Evolutionary conservation across 2,113 vertebrate species (phyloP), one percentile per base, ranked within the genome.

Genomic region (Paratilapia polleni): DNA sequence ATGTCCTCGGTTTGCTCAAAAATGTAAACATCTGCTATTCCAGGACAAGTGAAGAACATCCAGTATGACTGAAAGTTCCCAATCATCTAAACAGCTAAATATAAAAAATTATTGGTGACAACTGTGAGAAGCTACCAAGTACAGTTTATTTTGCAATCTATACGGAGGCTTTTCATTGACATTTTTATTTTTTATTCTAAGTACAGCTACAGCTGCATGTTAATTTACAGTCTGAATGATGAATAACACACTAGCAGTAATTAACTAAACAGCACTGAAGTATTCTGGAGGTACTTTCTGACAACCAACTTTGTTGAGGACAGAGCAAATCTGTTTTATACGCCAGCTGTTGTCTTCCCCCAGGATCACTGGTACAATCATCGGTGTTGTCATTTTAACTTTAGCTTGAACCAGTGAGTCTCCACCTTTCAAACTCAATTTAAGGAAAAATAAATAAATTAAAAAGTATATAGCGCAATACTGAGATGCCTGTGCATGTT

Each of bases 401-500:
- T 80, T 26, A 73, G 56, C 74, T 24, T 62, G 28, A 81, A 78
- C 20, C 2, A 76, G 8, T 80, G 31, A 66, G 77, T 41, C 60
- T 36, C 34, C 58, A 78, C 9, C 31, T 76, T 70, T 54, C 10
- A 36, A 49, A 82, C 6, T n/a, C 24, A 43, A 56, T 19, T 54
- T 64, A 9, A 28, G 20, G 6, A 6, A 24, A 38, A 19, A 24
- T 17, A 49, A 61, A 78, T 28, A 34, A 54, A 54, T 20, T 52
- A 80, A 62, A 87, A 61, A 84, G 26, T 38, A 81, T 82, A 36
- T 74, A 36, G 59, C 78, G 63, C 47, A 49, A 76, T 68, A 26
- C 74, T 78, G 80, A 90, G 62, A 88, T 80, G 83, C 87, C 64
- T 91, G 85, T 93, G 93, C 93, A 94, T 95, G 94, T 88, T 82